These are phyloP conservation scores for Schlechtendalia chinensis DNA, from an alignment of 1,140 invertebrate species.

Conservation along the genomic window DNA sequence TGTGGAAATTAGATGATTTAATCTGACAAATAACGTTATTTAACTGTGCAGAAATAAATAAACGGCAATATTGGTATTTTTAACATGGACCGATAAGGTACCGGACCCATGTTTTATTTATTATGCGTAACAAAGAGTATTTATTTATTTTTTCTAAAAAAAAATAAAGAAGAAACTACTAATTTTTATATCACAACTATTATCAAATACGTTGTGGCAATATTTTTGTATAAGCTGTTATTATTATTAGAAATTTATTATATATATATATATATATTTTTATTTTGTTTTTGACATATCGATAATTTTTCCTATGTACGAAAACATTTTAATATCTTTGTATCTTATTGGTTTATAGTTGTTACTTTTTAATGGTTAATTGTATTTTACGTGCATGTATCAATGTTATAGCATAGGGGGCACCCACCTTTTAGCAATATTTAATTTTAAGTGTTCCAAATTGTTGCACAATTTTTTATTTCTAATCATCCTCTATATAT, in stretches of 20 bases:
- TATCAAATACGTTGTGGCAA: background rate
- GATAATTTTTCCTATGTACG: background rate
- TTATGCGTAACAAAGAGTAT: too few species aligned
- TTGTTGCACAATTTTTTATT: conserved; percentile 7
- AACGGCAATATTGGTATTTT: too few species aligned
- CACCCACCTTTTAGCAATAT: background rate
- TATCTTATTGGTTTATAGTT: background rate
- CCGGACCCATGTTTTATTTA: too few species aligned
- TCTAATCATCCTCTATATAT: background rate
- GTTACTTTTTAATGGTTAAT: background rate
- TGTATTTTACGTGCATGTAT: background rate
- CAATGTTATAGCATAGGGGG: background rate
- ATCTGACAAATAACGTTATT: too few species aligned
- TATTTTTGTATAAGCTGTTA: background rate
- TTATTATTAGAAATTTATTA: background rate
- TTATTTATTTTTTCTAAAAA: too few species aligned
- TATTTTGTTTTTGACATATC: background rate
- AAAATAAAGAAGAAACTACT: too few species aligned
- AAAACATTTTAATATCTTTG: background rate
- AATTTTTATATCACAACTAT: background rate
- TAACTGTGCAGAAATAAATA: too few species aligned
- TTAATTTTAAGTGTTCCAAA: background rate
- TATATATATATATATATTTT: background rate
- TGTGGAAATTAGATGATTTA: too few species aligned
- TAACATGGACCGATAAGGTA: too few species aligned